Conservation (phyloP, 2,797 vertebrate species). For the Phoebastria nigripes region DNA sequence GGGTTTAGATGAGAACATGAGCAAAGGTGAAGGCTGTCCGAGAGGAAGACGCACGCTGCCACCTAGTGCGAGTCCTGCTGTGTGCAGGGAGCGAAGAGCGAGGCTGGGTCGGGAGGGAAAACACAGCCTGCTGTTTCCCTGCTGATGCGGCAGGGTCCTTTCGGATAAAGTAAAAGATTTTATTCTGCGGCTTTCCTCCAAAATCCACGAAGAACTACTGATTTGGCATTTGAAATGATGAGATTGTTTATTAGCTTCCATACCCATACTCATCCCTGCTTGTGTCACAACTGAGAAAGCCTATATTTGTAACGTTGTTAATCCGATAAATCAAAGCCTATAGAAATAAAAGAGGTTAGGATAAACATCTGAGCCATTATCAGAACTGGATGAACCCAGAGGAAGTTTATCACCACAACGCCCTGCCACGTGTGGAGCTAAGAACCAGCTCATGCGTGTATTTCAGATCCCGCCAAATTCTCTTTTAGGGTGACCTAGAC, state of each 20-base stretch:
- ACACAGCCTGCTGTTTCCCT: too few relatives aligned
- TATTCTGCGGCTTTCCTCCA: not conserved
- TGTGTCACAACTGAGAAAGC: not conserved
- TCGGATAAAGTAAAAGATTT: not conserved
- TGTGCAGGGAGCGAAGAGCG: not conserved
- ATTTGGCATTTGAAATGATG: not conserved
- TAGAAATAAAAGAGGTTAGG: not conserved
- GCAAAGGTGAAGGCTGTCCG: rapidly evolving
- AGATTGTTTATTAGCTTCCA: not conserved
- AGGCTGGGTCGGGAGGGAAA: not conserved
- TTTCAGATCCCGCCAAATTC: not conserved
- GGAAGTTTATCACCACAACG: not conserved
- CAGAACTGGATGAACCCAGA: not conserved
- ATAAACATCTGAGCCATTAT: not conserved
- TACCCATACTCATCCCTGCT: rapidly evolving
- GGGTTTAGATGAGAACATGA: not conserved
- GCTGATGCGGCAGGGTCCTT: rapidly evolving
- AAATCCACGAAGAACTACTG: not conserved
- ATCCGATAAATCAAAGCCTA: not conserved
- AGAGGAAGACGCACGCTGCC: not conserved
- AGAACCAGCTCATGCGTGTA: not conserved
- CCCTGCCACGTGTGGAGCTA: not conserved
- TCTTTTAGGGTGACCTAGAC: not conserved
- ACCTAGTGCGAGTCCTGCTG: not conserved
- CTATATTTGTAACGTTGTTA: not conserved